phyloP scores from a whole-genome alignment of 2,888 invertebrate genomes.

The Antitype chi region DNA sequence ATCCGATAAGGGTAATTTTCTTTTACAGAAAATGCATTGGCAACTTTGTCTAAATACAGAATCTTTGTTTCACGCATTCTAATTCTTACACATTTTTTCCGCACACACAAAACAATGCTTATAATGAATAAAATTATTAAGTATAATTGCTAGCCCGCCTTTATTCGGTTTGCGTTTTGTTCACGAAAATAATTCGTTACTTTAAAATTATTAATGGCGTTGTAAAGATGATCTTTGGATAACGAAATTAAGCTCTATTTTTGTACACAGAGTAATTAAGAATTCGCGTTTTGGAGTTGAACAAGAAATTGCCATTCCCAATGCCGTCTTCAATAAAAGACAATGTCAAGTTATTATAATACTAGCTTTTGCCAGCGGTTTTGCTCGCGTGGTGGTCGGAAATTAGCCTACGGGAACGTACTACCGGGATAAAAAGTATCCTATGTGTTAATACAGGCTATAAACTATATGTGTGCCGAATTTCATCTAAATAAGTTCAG shows the following conservation, averaged over 20 bases:
- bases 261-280: constrained; percentile 26
- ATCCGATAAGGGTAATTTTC: constrained; percentile 61
- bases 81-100: constrained; percentile 79
- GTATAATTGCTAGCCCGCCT: constrained; percentile 74
- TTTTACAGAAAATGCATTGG: background rate
- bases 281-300: background rate
- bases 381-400: too few relatives aligned
- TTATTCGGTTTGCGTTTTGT: constrained; percentile 79
- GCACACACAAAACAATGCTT: constrained; percentile 80
- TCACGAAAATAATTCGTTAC: constrained; percentile 65
- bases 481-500: too few relatives aligned
- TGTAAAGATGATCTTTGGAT: constrained; percentile 60
- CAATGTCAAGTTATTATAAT: background rate
- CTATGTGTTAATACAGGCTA: too few relatives aligned
- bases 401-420: too few relatives aligned
- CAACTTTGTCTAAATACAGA: constrained; percentile 56
- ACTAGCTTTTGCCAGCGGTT: too few relatives aligned
- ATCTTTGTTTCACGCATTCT: constrained; percentile 82
- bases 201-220: constrained; percentile 63
- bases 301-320: background rate
- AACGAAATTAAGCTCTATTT: constrained; percentile 44
- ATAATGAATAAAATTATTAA: constrained; percentile 77
- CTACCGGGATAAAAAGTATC: too few relatives aligned
- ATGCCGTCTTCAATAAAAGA: background rate
- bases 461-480: too few relatives aligned